A percentile compares a stretch with the other conserved stretches of the same genome.
phyloP scores from a whole-genome alignment of 2,797 vertebrate species.

The Pangasius djambal region DNA sequence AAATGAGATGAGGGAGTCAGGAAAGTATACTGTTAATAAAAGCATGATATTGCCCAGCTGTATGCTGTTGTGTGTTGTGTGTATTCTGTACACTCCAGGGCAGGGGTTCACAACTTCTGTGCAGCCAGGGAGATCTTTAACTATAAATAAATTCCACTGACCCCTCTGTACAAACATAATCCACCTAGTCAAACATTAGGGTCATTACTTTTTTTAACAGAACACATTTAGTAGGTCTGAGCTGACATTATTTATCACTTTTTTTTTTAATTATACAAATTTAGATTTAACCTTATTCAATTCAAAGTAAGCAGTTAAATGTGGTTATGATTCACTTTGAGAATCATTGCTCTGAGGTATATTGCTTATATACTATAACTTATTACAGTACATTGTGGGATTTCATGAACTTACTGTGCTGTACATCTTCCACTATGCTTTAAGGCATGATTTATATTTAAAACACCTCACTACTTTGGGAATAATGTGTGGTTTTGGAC shows the following conservation, averaged over 20 bases:
- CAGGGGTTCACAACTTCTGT: not conserved
- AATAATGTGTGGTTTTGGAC: not conserved
- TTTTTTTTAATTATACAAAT: not conserved
- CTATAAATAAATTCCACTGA: conserved; percentile 7
- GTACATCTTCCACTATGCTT: not conserved
- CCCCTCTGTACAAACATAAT: not conserved
- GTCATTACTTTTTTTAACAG: not conserved
- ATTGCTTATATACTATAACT: not conserved
- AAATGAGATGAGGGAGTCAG: not conserved
- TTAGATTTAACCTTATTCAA: not conserved
- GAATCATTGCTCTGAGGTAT: not conserved
- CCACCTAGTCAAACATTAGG: not conserved
- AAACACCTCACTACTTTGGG: too few relatives aligned
- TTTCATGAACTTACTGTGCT: not conserved
- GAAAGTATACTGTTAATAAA: conserved; percentile 16
- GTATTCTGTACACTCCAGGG: not conserved
- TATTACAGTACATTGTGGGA: not conserved
- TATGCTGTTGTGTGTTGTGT: not conserved
- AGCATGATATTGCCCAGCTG: not conserved
- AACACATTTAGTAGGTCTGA: not conserved
- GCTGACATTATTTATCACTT: not conserved
- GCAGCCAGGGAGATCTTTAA: not conserved
- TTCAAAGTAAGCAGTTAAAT: not conserved
- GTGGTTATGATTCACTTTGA: not conserved
- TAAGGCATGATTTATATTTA: not conserved